Evolutionary conservation across 1,140 invertebrate species (phyloP).

Genomic region (Prorops nasuta): DNA sequence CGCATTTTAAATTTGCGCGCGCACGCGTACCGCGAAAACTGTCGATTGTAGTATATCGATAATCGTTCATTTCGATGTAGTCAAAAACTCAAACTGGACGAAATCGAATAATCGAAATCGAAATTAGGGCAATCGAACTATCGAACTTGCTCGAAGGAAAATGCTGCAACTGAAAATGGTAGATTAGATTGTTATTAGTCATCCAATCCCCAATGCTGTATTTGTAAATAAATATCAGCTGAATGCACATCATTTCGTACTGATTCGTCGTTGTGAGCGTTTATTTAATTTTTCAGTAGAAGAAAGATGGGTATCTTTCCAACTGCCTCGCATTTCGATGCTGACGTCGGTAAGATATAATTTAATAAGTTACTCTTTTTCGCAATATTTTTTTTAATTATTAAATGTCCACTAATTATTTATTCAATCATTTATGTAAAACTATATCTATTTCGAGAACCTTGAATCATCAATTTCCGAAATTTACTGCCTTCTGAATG

Average conservation of each 20-base stretch:
- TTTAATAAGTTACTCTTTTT: neutral
- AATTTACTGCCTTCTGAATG: neutral
- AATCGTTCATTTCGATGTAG: too few relatives aligned
- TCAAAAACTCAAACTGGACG: too few relatives aligned
- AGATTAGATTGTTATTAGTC: slow-evolving; percentile 45
- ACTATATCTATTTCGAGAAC: neutral
- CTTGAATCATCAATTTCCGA: neutral
- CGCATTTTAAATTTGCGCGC: too few relatives aligned
- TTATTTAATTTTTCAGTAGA: slow-evolving; percentile 4
- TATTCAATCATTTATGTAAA: neutral
- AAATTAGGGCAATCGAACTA: too few relatives aligned
- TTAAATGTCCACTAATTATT: neutral
- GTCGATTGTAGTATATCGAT: too few relatives aligned
- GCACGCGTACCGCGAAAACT: too few relatives aligned
- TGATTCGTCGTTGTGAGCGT: slow-evolving; percentile 11
- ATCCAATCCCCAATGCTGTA: slow-evolving; percentile 27
- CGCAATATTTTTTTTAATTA: neutral
- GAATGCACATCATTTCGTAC: slow-evolving; percentile 30
- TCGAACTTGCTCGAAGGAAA: slow-evolving; percentile 28
- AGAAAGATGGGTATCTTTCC: slow-evolving; percentile 66
- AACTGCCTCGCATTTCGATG: slow-evolving; percentile 68
- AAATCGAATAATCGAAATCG: too few relatives aligned
- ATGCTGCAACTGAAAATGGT: slow-evolving; percentile 37
- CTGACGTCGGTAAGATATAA: slow-evolving; percentile 67
- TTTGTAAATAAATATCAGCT: slow-evolving; percentile 44